Evolutionary conservation across 2,113 vertebrate species (phyloP).

Genomic region (Dunckerocampus dactyliophorus): DNA sequence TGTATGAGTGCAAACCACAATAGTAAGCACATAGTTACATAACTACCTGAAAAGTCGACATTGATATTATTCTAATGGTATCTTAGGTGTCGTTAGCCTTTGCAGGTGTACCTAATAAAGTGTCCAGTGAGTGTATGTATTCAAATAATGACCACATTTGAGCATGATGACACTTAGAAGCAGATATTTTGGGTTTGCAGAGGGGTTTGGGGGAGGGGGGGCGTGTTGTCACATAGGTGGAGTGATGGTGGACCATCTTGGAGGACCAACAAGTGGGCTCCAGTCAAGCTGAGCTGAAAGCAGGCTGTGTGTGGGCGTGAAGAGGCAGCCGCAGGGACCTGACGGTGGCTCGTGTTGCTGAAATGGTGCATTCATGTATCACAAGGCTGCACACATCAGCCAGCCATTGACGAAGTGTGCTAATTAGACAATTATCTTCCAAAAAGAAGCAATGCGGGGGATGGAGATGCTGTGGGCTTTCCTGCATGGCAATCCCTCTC

Average conservation of each 20-base stretch:
- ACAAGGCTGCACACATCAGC: not conserved
- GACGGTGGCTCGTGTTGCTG: not conserved
- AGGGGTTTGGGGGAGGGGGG: too few species aligned
- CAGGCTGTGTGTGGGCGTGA: not conserved
- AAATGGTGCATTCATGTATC: slow-evolving; percentile 7
- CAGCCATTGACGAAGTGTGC: not conserved
- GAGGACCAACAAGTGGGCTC: slow-evolving; percentile 6
- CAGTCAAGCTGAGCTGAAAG: not conserved
- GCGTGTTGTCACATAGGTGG: too few species aligned
- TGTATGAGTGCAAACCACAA: too few species aligned
- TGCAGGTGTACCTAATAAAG: not conserved
- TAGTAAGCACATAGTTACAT: too few species aligned
- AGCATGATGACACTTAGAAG: too few species aligned
- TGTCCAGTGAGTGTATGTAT: not conserved
- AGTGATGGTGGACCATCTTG: not conserved
- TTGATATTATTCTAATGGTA: too few species aligned
- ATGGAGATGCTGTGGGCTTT: not conserved
- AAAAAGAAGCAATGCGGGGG: not conserved
- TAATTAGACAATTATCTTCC: not conserved
- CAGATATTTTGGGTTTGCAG: too few species aligned
- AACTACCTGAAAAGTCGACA: too few species aligned
- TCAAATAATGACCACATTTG: not conserved
- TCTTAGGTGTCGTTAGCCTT: not conserved
- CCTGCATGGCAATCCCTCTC: not conserved
- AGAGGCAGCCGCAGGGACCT: not conserved